phyloP scores from a whole-genome alignment of 2,113 vertebrate genomes.

The Cariama cristata region DNA sequence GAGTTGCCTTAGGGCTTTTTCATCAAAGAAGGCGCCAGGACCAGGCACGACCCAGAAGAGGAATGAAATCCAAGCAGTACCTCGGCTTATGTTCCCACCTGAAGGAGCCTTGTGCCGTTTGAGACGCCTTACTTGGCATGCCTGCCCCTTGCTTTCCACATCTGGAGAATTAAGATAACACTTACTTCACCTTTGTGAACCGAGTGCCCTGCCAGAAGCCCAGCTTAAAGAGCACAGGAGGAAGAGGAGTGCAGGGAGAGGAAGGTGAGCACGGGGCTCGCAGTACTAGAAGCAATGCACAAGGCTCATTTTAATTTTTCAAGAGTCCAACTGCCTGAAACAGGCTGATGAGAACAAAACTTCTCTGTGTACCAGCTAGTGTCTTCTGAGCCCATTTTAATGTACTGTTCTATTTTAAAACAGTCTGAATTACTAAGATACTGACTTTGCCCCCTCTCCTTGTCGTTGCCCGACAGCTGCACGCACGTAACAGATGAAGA shows the following conservation, averaged over 20 bases:
- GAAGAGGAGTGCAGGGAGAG: background rate
- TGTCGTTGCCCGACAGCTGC: background rate
- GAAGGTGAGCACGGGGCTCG: background rate
- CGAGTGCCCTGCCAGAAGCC: background rate
- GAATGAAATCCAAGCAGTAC: background rate
- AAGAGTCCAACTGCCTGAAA: background rate
- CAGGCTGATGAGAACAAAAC: background rate
- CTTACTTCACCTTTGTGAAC: background rate
- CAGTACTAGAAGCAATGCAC: background rate
- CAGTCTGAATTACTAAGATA: background rate
- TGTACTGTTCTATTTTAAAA: background rate
- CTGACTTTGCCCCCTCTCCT: background rate
- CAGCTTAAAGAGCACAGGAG: background rate
- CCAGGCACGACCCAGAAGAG: background rate
- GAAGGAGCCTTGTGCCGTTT: background rate
- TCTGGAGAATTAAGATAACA: background rate
- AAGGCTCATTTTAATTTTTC: background rate
- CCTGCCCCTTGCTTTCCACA: background rate
- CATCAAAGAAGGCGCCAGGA: background rate
- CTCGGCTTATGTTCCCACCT: background rate
- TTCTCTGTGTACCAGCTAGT: background rate
- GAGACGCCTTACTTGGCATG: rapidly evolving
- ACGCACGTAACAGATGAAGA: background rate
- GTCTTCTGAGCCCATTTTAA: background rate
- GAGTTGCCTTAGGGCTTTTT: background rate